Base-by-base conservation (phyloP, 2,113 vertebrate genomes). In the Camelus bactrianus region DNA sequence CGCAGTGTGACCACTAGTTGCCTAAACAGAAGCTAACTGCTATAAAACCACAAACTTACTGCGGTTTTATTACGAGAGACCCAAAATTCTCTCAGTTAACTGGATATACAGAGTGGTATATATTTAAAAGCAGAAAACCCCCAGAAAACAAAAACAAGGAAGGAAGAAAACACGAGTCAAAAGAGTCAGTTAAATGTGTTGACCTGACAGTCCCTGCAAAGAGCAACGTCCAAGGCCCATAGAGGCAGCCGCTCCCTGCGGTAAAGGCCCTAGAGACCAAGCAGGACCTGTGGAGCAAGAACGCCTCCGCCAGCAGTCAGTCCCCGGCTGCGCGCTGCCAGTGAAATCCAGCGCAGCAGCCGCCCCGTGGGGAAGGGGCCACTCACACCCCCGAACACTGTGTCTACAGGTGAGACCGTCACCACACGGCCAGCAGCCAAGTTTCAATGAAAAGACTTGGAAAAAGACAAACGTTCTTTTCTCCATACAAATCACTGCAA, bases 41-140 rank as follows among this genome's bases (percentile, higher is more conserved):
- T 98, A 97, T 98, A 98, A 98, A 98, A 98, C 95, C 97, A 98
- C 98, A 97, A 98, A 97, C 94, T 97, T 98, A 98, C 98, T 83
- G 89, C 89, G 97, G 96, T 96, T 96, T 95, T 96, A 0, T 0
- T 96, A 94, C 96, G 70, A 97, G 96, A 95, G 84, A 97, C 64
- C 97, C n/a, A 97, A 98, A 97, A 98, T 92, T 91, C 95, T 83
- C 87, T 81, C 83, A 19, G 80, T 67, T 94, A 93, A 93, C 9
- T 84, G 81, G 54, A 95, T 94, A 97, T 80, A 98, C 96, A 98
- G 89, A 97, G 96, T 76, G 62, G 93, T 98, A 96, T 97, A 98
- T 94, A 96, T 98, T 72, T 97, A 83, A 97, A 98, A 99, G 98
- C 97, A 28, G 89, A 97, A 98, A 97, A 72, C 62, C 77, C 32